Evolutionary conservation across 2,113 vertebrate species (phyloP).

Genomic region (Gymnarchus niloticus): DNA sequence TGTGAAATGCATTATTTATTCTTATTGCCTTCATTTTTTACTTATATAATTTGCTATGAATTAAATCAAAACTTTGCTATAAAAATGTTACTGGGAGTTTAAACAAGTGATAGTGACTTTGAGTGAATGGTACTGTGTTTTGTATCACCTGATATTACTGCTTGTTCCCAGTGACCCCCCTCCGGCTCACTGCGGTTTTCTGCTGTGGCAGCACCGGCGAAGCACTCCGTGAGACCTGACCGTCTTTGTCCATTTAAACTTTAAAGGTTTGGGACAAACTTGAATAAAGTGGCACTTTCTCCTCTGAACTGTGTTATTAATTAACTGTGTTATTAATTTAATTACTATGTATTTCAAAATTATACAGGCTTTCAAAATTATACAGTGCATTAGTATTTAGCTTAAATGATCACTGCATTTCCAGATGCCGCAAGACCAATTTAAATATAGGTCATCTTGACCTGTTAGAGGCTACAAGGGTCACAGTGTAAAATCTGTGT

Average conservation of each 20-base stretch:
- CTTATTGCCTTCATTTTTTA: not conserved
- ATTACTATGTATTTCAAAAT: no score
- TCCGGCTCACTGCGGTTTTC: not conserved
- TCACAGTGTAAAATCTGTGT: not conserved
- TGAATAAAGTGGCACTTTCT: no score
- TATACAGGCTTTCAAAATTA: no score
- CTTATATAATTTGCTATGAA: not conserved
- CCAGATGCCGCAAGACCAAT: not conserved
- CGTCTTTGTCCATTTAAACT: not conserved
- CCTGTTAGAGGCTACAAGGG: not conserved
- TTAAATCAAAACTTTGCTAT: not conserved
- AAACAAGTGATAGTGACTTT: not conserved
- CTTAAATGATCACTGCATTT: not conserved
- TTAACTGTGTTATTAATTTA: no score
- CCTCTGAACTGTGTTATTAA: no score
- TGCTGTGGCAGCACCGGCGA: no score
- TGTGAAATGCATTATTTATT: not conserved
- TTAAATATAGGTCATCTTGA: constrained; percentile 8
- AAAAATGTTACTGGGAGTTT: not conserved
- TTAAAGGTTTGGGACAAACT: not conserved
- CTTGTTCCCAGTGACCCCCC: not conserved
- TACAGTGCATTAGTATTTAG: not conserved
- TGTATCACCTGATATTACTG: not conserved
- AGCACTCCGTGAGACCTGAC: no score
- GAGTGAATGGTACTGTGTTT: not conserved